Evolutionary conservation across 2,113 vertebrate genomes (phyloP).

Genomic region (Amia ocellicauda): DNA sequence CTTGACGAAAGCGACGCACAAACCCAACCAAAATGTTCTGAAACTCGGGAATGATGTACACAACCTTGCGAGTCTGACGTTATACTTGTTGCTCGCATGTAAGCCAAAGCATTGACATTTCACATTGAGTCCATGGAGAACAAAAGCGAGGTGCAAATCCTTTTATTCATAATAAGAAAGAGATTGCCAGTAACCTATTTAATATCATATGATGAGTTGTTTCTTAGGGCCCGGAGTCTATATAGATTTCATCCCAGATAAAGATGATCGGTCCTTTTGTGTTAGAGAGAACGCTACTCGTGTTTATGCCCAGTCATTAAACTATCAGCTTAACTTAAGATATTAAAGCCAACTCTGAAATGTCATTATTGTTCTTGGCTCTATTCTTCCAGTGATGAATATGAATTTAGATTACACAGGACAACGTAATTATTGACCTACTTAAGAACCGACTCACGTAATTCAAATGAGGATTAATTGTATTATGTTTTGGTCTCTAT

Average conservation of each 20-base stretch:
- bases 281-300: conserved; percentile 7
- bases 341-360: conserved; percentile 18
- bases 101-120: conserved; percentile 56
- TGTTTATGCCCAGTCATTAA: conserved; percentile 9
- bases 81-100: conserved; percentile 35
- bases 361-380: conserved; percentile 8
- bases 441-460: not conserved
- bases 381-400: conserved; percentile 6
- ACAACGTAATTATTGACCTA: conserved; percentile 16
- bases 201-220: conserved; percentile 34
- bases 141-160: conserved; percentile 37
- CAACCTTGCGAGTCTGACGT: conserved; percentile 41
- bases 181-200: conserved; percentile 49
- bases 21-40: not conserved
- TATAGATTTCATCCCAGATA: conserved; percentile 45
- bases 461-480: no score
- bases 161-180: conserved; percentile 47
- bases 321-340: conserved; percentile 13
- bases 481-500: no score
- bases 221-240: conserved; percentile 33
- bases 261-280: conserved; percentile 33
- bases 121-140: conserved; percentile 18
- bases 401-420: conserved; percentile 10
- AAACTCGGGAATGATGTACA: conserved; percentile 43
- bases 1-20: no score